Evolutionary conservation across 2,888 invertebrate genomes (phyloP).

Genomic region (Drosophila testacea): DNA sequence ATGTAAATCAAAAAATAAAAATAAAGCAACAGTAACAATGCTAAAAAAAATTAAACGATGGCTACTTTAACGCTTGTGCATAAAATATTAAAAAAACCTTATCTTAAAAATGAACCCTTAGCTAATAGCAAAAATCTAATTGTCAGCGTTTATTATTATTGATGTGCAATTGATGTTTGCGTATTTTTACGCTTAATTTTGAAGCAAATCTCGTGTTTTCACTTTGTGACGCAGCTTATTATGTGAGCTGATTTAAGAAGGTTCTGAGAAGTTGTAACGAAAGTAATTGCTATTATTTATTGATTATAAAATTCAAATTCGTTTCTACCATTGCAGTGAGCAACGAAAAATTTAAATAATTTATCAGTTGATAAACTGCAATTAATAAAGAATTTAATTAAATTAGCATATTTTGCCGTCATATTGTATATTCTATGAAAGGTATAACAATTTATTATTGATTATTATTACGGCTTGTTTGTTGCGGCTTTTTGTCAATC

Average conservation of each 20-base stretch:
- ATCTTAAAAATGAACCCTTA: slow-evolving; percentile 51
- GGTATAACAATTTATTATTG: slow-evolving; percentile 55
- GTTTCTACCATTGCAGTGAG: slow-evolving; percentile 16
- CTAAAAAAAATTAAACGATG: slow-evolving; percentile 29
- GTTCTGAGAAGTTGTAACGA: slow-evolving; percentile 13
- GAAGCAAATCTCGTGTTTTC: slow-evolving; percentile 43
- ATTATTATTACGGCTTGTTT: slow-evolving; percentile 81
- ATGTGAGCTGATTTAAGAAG: slow-evolving; percentile 31
- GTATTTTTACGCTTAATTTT: slow-evolving; percentile 55
- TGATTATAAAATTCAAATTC: slow-evolving; percentile 18
- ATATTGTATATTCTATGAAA: slow-evolving; percentile 57
- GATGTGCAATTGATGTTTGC: slow-evolving; percentile 70
- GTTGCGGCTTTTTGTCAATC: slow-evolving; percentile 85
- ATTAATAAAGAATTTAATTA: slow-evolving; percentile 73
- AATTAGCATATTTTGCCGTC: slow-evolving; percentile 67
- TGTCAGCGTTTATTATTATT: slow-evolving; percentile 75
- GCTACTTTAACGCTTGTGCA: slow-evolving; percentile 69
- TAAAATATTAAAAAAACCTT: slow-evolving; percentile 31
- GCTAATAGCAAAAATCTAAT: slow-evolving; percentile 75
- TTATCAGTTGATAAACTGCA: slow-evolving; percentile 53
- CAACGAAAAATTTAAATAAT: slow-evolving; percentile 27
- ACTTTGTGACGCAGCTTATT: slow-evolving; percentile 27
- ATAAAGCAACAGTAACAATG: slow-evolving; percentile 23
- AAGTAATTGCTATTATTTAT: slow-evolving; percentile 45
- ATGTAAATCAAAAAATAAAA: slow-evolving; percentile 49